Base-by-base conservation (phyloP, 2,113 vertebrate species). In the Forbesichthys papilliferus region DNA sequence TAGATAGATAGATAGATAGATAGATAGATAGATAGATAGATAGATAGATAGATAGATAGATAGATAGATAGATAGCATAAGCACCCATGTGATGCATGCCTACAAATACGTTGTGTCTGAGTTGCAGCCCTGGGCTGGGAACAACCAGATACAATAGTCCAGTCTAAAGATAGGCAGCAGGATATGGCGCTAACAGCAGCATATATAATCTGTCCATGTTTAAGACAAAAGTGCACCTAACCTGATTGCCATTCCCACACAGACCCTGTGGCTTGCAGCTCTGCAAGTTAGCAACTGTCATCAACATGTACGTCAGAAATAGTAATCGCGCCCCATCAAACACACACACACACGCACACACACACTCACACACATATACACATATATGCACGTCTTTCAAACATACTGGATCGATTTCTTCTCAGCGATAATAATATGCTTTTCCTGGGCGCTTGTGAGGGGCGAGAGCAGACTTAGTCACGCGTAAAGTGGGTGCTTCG, bases 401-500 rank as follows among this genome's bases (percentile, higher is more conserved):
- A 63, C 71, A 68, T 80, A 78, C 36, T 74, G 66, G 69, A 85
- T 86, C 59, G 72, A 89, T 86, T 86, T 77, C 66, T 69, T 75
- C 80, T 79, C 75, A 78, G 51, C 62, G 57, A 62, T 81, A 77
- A 85, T 84, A 71, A 55, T 51, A 14, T n/a, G 52, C 16, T 46
- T 46, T 20, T 14, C 34, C 2, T 5, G 12, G 58, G 5, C 12
- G 34, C 20, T n/a, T 13, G 11, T 4, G 13, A 53, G 49, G 33
- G 54, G 54, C 57, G 42, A 64, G 62, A 18, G 11, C 63, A 3
- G 5, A 51, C 69, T 80, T 80, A 82, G 71, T 88, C 70, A 80
- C 68, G 62, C 57, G 68, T 77, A 83, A 89, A 91, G 76, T 83
- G 82, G 81, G 74, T 84, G 77, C 83, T 86, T 88, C 82, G 77